Conservation (phyloP, 2,888 invertebrate genomes). For the Melipona beecheii region DNA sequence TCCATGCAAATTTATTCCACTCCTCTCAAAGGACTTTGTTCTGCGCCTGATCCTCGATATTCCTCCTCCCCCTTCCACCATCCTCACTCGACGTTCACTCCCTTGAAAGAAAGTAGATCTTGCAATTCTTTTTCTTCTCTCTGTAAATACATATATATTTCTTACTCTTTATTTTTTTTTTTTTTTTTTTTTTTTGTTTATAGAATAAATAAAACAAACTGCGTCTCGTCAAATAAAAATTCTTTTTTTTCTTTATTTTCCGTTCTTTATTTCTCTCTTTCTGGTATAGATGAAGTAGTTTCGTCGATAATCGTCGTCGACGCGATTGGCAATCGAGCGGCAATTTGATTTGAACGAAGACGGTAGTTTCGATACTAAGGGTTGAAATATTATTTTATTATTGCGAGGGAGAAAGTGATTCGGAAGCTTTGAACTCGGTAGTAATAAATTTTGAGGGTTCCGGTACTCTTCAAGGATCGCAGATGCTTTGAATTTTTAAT, state of each 20-base stretch:
- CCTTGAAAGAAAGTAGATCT: conserved; percentile 53
- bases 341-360: not conserved
- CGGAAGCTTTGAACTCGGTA: not conserved
- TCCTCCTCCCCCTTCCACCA: conserved; percentile 20
- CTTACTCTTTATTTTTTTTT: not conserved
- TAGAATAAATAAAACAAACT: conserved; percentile 47
- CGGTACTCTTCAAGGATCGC: too few species aligned
- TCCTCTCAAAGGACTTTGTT: conserved; percentile 57
- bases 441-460: too few species aligned
- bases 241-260: not conserved
- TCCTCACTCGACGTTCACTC: not conserved
- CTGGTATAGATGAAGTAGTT: not conserved
- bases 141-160: not conserved
- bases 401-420: not conserved
- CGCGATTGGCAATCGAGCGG: not conserved
- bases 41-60: conserved; percentile 55
- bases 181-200: not conserved
- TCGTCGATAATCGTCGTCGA: conserved; percentile 14
- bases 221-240: conserved; percentile 28
- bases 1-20: conserved; percentile 64
- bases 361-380: not conserved
- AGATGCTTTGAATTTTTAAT: too few species aligned
- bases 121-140: conserved; percentile 23
- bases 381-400: not conserved
- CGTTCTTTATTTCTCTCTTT: not conserved